These are phyloP conservation scores for Podarcis siculus DNA, from an alignment of 2,797 vertebrate genomes.

Conservation along the genomic window DNA sequence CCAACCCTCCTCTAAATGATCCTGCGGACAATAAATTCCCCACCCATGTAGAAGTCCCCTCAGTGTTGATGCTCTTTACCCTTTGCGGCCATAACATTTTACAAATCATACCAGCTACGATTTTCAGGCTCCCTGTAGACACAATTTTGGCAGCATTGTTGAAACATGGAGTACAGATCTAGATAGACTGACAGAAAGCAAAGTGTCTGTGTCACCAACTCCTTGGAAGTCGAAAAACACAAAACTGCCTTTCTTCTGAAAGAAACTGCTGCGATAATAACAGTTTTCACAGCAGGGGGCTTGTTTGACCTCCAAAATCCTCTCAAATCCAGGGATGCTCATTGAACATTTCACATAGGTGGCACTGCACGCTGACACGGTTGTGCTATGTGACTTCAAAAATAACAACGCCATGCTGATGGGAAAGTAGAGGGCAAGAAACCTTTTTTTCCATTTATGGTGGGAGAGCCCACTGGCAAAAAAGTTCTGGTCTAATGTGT, in stretches of 20 bases:
- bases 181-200: neutral
- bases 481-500: no score
- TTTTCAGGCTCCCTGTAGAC: neutral
- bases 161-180: neutral
- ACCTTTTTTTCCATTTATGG: no score
- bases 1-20: no score
- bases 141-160: neutral
- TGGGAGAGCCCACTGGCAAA: no score
- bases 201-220: neutral
- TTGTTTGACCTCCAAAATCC: neutral
- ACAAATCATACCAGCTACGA: neutral
- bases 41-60: neutral
- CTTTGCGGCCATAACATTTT: neutral
- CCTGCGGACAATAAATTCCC: neutral
- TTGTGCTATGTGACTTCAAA: no score
- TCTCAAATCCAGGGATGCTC: neutral
- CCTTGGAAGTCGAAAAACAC: neutral
- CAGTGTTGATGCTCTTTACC: neutral
- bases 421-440: no score
- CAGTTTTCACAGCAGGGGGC: neutral
- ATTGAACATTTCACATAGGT: no score
- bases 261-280: constrained; percentile 1
- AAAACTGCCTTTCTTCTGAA: neutral
- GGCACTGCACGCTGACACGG: no score
- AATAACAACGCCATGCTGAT: no score